Base-by-base conservation (phyloP, 2,888 invertebrate genomes). In the Tiliacea aurago region DNA sequence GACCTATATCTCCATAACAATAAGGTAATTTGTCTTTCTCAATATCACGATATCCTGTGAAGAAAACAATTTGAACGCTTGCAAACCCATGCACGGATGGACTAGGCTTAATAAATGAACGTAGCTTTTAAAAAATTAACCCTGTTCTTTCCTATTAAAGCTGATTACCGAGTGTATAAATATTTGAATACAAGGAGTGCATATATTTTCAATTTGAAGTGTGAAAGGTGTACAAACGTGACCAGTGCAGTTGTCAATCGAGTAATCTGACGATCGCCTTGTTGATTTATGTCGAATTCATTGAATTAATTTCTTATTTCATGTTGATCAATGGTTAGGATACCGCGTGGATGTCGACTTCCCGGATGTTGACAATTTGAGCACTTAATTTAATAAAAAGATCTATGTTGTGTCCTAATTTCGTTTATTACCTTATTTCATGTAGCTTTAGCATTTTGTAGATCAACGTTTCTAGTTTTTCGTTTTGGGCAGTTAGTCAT, bases 1-100 rank as follows among this genome's bases (percentile, higher is more conserved):
- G 80, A 77, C 84, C 84, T 84, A 87, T 85, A 85, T 78, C 58
- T 69, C 72, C 79, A 78, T 82, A 85, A 82, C 87, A 87, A 88
- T 87, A 73, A 78, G 81, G 73, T 82, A 78, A 70, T 83, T 82
- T 83, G 59, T 76, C 78, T 88, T 85, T 84, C 85, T 76, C 72
- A 88, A 88, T 70, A 82, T 73, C 59, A 75, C 76, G 74, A 80
- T 87, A 80, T 83, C 77, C 84, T 73, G 78, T 79, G 77, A 76
- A 75, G 70, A 81, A n/a, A 85, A 78, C 73, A 76, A 67, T 73
- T 72, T 53, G 62, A 80, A 66, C 65, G 51, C 43, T 69, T 37
- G 58, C 76, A 63, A 66, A 70, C 49, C 43, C 7, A 23, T 41
- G 43, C 11, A 78, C 70, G 82, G 51, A 66, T 78, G 67, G 47